Percentiles rank a stretch among this genome's conserved stretches.
phyloP scores from a whole-genome alignment of 2,113 vertebrate species.

The Notarius lentiginosus region DNA sequence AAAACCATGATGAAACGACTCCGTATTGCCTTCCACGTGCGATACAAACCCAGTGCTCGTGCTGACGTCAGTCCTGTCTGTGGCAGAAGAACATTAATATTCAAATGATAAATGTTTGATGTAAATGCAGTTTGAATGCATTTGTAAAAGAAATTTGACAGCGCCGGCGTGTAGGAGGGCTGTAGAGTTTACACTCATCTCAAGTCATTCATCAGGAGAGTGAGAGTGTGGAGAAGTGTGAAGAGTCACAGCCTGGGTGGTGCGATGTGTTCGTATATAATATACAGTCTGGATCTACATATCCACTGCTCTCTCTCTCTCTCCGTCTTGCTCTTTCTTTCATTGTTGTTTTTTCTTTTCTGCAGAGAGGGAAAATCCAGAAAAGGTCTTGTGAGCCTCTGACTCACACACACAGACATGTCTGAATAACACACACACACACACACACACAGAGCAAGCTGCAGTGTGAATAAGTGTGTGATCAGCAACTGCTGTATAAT shows the following conservation, averaged over 20 bases:
- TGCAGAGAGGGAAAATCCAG: conserved; percentile 47
- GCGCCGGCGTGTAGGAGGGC: background rate
- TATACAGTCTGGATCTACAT: no score
- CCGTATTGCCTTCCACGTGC: background rate
- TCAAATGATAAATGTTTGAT: background rate
- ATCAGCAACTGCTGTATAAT: conserved; percentile 52
- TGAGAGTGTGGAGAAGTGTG: background rate
- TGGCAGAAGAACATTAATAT: background rate
- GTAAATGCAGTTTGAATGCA: background rate
- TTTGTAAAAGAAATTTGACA: background rate
- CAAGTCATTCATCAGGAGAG: background rate
- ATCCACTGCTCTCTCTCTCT: background rate
- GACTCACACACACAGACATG: conserved; percentile 63
- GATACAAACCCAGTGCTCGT: background rate
- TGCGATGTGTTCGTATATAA: conserved; percentile 8
- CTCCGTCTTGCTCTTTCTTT: background rate
- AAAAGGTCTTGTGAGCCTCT: conserved; percentile 54
- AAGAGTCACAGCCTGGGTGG: background rate
- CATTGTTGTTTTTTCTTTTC: background rate
- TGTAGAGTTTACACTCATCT: background rate
- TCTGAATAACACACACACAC: conserved; percentile 51
- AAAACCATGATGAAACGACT: background rate
- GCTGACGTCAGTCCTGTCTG: no score
- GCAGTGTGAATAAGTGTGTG: conserved; percentile 48
- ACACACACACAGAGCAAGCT: conserved; percentile 51